Percentiles rank a stretch among this genome's conserved stretches.
Conservation (phyloP, 2,113 vertebrate species). For the Neodon shergylaensis region DNA sequence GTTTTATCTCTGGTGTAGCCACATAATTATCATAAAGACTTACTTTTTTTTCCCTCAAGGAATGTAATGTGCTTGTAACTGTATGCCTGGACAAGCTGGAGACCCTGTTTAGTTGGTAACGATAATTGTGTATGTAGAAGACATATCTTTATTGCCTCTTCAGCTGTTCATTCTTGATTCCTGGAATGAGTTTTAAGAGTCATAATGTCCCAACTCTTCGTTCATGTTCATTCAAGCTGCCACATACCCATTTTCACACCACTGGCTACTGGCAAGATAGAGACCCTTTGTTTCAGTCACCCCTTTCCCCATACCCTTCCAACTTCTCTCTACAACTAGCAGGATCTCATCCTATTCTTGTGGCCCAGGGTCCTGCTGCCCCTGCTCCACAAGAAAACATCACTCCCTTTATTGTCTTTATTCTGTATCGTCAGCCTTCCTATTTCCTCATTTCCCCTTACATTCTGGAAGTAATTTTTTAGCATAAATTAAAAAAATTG, state of each 20-base stretch:
- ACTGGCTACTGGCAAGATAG: background rate
- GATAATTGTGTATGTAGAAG: too few species aligned
- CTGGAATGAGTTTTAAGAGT: conserved; percentile 5
- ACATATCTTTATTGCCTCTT: background rate
- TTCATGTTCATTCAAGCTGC: background rate
- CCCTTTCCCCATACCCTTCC: background rate
- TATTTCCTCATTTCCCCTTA: background rate
- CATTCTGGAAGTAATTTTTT: background rate
- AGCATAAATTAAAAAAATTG: background rate
- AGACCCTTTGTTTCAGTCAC: background rate
- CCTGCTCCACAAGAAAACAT: background rate
- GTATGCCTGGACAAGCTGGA: background rate
- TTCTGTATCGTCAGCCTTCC: background rate
- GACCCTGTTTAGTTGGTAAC: background rate
- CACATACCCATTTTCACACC: background rate
- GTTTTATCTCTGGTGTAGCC: background rate
- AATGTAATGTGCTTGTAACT: background rate
- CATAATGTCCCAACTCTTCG: background rate
- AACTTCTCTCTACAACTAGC: background rate
- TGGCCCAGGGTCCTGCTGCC: background rate
- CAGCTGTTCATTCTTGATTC: background rate
- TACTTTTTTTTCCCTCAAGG: conserved; percentile 38
- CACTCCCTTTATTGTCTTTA: background rate
- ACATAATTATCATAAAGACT: background rate
- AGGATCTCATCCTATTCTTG: background rate